Base-by-base conservation (phyloP, 2,888 invertebrate species). In the Lymantria monacha region DNA sequence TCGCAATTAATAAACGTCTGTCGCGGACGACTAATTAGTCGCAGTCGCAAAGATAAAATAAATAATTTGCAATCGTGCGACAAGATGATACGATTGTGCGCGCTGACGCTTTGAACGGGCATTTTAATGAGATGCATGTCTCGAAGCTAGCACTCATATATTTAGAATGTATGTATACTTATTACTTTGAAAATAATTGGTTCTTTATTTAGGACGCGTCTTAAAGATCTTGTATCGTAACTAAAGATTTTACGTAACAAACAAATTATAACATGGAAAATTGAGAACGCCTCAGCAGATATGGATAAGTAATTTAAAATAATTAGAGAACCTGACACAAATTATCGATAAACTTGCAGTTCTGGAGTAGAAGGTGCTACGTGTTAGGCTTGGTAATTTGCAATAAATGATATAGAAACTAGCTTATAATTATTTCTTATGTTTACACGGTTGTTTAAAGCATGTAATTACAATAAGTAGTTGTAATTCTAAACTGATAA, bases 1-100 rank as follows among this genome's bases (percentile, higher is more conserved):
- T 87, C 74, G 85, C 87, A 85, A 90, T 90, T 89, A 88, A 88
- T 89, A 88, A 82, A 87, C 66, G 88, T 89, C 89, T 70, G 81
- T 79, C 78, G 76, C 72, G 77, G 69, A 71, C 81, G 83, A 84
- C 85, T 88, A 89, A 90, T 89, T 88, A 87, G 85, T 83, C 79
- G 79, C 79, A 83, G 76, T 81, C 75, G 70, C 70, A 63, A 61
- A 76, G 66, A 81, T 79, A 77, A 77, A 79, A 81, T 75, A 83
- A 83, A 80, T 74, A 76, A 79, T 75, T 79, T 69, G 79, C 77
- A 71, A 81, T 71, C 66, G 61, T 61, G 64, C 66, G 67, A 69
- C 70, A 59, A 67, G 68, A 67, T 67, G 68, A 63, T 67, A 68
- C 65, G 70, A 69, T 69, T 69, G 68, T 69, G 63, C 64, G 71